Base-by-base conservation (phyloP, 2,797 vertebrate genomes). In the Parambassis ranga region DNA sequence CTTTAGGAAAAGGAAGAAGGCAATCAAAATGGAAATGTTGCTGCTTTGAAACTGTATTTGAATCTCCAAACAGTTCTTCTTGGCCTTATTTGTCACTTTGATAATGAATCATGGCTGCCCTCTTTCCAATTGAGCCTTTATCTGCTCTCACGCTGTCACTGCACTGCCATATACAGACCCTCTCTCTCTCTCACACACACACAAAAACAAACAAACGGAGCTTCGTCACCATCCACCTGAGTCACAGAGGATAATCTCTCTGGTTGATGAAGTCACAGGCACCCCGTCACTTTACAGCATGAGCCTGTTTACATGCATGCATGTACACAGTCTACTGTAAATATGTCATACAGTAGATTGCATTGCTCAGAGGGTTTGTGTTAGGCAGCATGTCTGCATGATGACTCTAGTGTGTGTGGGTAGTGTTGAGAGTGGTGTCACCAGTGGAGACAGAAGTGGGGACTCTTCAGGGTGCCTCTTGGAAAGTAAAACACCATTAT, bases 161-260 rank as follows among this genome's bases (percentile, higher is more conserved):
- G 55, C 38, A 33, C 70, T 60, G 57, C 58, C 69, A 79, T 27
- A 20, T 56, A 51, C 61, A 43, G 59, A 3, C 57, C 15, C n/a
- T 14, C 39, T 14, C 18, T 6, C 18, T 5, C 35, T 10, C 16
- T 6, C 41, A 32, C 41, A 44, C 51, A 47, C 38, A 43, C 28
- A 68, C 71, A 70, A 33, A 81, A 67, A 72, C 63, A 82, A 78
- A 81, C 74, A 85, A 76, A 75, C 71, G 7, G 15, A 65, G 84
- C 72, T 72, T 82, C 38, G 66, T 84, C 85, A 87, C 79, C 83
- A 77, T 79, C 67, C 78, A 90, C 85, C 87, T 89, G 86, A 90
- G 83, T 89, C 87, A 90, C 79, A 35, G 70, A 65, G 65, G 77
- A 87, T 89, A 84, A 89, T 87, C 77, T 81, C 81, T 77, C 56